Percentiles rank a stretch among this genome's conserved stretches.
Evolutionary conservation across 2,888 invertebrate genomes (phyloP).

Genomic region (Cantharis lateralis): DNA sequence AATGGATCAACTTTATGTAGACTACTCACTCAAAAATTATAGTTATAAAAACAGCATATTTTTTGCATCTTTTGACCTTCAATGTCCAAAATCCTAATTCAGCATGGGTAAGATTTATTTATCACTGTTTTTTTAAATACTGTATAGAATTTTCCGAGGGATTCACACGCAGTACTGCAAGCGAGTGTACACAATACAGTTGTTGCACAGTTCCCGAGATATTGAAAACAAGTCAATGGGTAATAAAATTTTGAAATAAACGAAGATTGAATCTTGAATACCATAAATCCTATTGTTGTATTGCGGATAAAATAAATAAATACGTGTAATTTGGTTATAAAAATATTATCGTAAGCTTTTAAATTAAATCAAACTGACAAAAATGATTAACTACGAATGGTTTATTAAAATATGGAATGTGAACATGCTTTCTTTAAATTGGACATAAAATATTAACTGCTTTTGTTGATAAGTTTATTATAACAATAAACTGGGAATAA

Average conservation of each 20-base stretch:
- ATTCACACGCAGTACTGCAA: too few species aligned
- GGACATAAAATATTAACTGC: constrained; percentile 5
- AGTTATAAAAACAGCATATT: too few species aligned
- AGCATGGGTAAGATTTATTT: too few species aligned
- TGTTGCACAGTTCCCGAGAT: neutral
- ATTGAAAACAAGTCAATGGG: neutral
- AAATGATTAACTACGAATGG: neutral
- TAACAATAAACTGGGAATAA: neutral
- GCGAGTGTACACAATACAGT: neutral
- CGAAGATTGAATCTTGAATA: neutral
- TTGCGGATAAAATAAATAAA: neutral
- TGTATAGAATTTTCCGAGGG: too few species aligned
- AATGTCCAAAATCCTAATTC: too few species aligned
- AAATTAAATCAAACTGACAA: neutral
- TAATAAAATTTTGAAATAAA: neutral
- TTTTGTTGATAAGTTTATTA: neutral
- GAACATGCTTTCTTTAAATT: neutral
- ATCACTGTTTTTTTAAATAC: too few species aligned
- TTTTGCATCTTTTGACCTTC: too few species aligned
- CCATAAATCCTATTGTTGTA: neutral
- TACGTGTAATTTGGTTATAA: neutral
- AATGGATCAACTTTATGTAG: too few species aligned
- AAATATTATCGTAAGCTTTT: neutral
- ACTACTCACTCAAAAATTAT: too few species aligned
- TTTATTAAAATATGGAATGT: constrained; percentile 5